These are phyloP conservation scores for Amphibalanus amphitrite DNA, from an alignment of 1,140 invertebrate genomes.

Conservation along the genomic window DNA sequence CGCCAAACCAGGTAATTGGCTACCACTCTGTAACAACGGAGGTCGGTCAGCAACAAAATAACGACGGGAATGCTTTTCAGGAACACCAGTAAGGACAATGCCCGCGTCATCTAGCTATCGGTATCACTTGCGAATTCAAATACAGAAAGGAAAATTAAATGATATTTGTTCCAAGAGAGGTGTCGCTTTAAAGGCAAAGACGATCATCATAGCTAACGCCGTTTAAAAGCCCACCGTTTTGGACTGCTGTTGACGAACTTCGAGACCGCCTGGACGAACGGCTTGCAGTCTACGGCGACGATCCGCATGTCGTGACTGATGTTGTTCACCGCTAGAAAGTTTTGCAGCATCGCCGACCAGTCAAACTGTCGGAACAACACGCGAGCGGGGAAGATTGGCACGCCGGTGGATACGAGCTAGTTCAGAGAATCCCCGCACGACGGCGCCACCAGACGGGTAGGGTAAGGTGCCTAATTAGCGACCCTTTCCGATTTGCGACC, in stretches of 20 bases:
- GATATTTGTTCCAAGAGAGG: not conserved
- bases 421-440: too few species aligned
- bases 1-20: constrained; percentile 38
- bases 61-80: too few species aligned
- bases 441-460: too few species aligned
- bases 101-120: too few species aligned
- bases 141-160: too few species aligned
- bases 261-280: constrained; percentile 30
- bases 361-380: constrained; percentile 26
- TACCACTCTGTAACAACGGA: constrained; percentile 29
- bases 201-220: not conserved
- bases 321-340: constrained; percentile 21
- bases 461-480: too few species aligned
- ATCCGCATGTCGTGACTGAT: constrained; percentile 21
- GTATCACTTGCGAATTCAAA: too few species aligned
- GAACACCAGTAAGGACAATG: too few species aligned
- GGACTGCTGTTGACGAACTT: constrained; percentile 25
- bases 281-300: constrained; percentile 32
- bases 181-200: too few species aligned
- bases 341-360: constrained; percentile 28
- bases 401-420: too few species aligned
- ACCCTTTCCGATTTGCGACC: too few species aligned
- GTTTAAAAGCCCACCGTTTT: constrained; percentile 20
- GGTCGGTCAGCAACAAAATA: too few species aligned
- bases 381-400: not conserved